A percentile compares a stretch with the other conserved stretches of the same genome.
phyloP scores from a whole-genome alignment of 23 tunicate genomes.

The Ascidia mentula region DNA sequence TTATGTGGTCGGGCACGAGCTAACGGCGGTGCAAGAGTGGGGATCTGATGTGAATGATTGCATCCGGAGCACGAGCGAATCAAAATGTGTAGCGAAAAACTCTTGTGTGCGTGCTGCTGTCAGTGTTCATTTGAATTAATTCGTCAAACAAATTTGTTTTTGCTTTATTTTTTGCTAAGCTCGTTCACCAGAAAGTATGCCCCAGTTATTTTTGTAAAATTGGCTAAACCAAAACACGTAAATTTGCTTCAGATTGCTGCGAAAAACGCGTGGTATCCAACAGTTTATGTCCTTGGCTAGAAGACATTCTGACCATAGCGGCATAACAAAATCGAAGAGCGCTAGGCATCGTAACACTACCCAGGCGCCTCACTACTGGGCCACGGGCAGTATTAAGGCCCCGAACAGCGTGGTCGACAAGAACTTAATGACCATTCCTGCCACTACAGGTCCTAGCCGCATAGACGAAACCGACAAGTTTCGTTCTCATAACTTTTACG shows the following conservation, averaged over 20 bases:
- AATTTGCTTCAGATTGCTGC: conserved; percentile 39
- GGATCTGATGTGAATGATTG: too few relatives aligned
- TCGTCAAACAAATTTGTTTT: neutral
- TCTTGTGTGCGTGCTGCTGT: too few relatives aligned
- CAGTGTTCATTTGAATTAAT: too few relatives aligned
- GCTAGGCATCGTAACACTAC: conserved; percentile 16
- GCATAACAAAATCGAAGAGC: conserved; percentile 7
- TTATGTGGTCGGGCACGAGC: too few relatives aligned
- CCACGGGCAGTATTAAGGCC: conserved; percentile 7
- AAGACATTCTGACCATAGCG: conserved; percentile 22
- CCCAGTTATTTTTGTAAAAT: neutral
- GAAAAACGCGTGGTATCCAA: conserved; percentile 28
- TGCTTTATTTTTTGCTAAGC: neutral
- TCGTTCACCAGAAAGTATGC: neutral
- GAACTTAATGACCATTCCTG: neutral
- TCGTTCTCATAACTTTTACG: too few relatives aligned
- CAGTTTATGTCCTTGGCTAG: conserved; percentile 28
- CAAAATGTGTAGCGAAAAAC: neutral
- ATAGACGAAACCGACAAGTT: too few relatives aligned
- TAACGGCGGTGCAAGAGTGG: too few relatives aligned
- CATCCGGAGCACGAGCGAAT: neutral
- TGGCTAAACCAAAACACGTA: too few relatives aligned
- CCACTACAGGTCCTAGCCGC: neutral
- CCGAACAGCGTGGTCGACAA: neutral
- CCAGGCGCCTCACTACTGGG: conserved; percentile 18